Evolutionary conservation across 2,113 vertebrate genomes (phyloP).

Genomic region (Gopherus evgoodei): DNA sequence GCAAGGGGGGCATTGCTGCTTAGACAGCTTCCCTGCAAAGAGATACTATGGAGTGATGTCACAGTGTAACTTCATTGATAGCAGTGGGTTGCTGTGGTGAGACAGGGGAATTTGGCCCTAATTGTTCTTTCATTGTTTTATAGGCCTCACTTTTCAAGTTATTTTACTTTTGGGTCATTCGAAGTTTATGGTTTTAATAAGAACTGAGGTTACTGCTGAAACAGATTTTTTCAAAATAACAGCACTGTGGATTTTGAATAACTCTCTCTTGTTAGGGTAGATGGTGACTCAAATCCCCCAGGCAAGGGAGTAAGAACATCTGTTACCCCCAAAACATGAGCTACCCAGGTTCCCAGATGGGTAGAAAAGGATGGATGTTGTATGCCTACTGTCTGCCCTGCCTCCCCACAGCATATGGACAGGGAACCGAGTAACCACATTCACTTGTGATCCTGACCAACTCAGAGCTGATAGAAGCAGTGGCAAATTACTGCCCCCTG

Average conservation of each 20-base stretch:
- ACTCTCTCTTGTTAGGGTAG: neutral
- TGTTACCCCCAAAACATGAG: neutral
- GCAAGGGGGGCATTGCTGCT: neutral
- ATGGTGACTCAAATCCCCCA: neutral
- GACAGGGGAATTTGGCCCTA: neutral
- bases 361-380: accelerated
- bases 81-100: neutral
- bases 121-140: neutral
- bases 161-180: neutral
- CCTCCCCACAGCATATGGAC: neutral
- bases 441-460: neutral
- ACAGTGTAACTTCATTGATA: neutral
- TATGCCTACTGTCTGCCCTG: too few relatives aligned
- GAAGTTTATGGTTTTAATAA: neutral
- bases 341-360: neutral
- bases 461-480: neutral
- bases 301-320: neutral
- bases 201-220: neutral
- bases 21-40: neutral
- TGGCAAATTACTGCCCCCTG: neutral
- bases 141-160: neutral
- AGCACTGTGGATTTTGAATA: neutral
- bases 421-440: neutral
- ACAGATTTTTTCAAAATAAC: neutral
- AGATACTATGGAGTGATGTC: neutral